A percentile compares a stretch with the other conserved stretches of the same genome.
These are phyloP conservation scores for Drosophila infuscata DNA, from an alignment of 2,888 invertebrate genomes.

Conservation along the genomic window DNA sequence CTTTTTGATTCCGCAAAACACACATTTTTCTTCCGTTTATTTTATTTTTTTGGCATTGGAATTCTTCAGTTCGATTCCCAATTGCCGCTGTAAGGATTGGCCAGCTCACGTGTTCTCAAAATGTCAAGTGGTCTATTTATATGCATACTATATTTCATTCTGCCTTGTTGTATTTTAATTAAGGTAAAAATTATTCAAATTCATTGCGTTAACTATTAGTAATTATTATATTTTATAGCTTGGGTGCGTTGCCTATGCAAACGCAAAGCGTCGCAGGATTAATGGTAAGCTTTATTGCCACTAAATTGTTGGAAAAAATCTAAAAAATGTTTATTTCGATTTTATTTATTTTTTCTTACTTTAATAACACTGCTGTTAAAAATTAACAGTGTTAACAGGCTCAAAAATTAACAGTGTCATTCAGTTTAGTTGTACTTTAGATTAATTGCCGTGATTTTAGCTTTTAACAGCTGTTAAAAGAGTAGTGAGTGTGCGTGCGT, in stretches of 20 bases:
- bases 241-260: slow-evolving; percentile 8
- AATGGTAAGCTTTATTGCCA: slow-evolving; percentile 25
- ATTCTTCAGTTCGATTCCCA: slow-evolving; percentile 40
- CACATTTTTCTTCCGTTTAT: neutral
- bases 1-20: slow-evolving; percentile 29
- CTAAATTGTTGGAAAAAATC: neutral
- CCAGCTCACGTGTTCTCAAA: neutral
- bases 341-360: neutral
- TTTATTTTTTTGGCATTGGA: neutral
- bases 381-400: neutral
- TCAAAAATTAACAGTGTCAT: neutral
- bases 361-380: neutral
- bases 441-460: neutral
- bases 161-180: slow-evolving; percentile 39
- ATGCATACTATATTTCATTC: slow-evolving; percentile 27
- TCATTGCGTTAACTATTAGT: neutral
- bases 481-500: neutral
- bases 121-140: slow-evolving; percentile 39
- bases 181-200: slow-evolving; percentile 20
- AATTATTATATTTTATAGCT: slow-evolving; percentile 32
- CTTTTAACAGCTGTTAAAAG: slow-evolving; percentile 9
- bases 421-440: neutral
- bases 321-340: neutral
- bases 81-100: slow-evolving; percentile 24
- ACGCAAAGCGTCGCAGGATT: slow-evolving; percentile 9